A percentile compares a stretch with the other conserved stretches of the same genome.
Conservation (phyloP, 2,113 vertebrate species). For the Elephas maximus region DNA sequence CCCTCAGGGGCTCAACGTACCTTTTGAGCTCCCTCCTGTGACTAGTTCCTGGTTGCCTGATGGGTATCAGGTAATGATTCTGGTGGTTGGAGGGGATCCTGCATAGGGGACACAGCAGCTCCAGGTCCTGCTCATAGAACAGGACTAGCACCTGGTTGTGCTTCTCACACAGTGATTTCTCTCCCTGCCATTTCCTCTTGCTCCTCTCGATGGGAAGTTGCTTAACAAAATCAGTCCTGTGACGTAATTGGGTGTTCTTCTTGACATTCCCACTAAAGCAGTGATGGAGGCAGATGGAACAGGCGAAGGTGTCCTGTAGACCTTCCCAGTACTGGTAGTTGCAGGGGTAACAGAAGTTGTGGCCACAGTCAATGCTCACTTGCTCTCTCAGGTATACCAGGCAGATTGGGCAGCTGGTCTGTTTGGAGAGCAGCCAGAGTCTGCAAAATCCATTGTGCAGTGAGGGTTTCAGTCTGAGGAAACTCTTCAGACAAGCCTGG, state of each 20-base stretch:
- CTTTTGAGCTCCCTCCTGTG: background rate
- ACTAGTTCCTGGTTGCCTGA: background rate
- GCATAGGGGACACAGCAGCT: background rate
- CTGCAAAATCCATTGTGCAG: too few relatives aligned
- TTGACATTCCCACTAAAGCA: background rate
- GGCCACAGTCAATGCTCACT: too few relatives aligned
- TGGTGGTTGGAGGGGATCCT: too few relatives aligned
- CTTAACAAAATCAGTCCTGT: background rate
- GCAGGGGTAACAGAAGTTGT: too few relatives aligned
- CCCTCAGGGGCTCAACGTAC: background rate
- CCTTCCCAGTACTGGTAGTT: too few relatives aligned
- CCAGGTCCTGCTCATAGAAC: constrained; percentile 72
- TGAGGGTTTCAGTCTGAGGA: too few relatives aligned
- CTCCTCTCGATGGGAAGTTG: background rate
- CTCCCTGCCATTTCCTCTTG: background rate
- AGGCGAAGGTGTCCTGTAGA: background rate
- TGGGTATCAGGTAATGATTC: background rate
- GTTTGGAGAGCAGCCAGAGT: too few relatives aligned
- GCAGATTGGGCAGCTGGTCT: too few relatives aligned
- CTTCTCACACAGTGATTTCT: background rate
- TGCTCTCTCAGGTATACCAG: too few relatives aligned
- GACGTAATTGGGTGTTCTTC: background rate
- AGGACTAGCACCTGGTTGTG: constrained; percentile 46
- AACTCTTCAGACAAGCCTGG: too few relatives aligned
- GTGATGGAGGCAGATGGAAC: background rate